Evolutionary conservation across 2,797 vertebrate species (phyloP).

Genomic region (Mus spretus): DNA sequence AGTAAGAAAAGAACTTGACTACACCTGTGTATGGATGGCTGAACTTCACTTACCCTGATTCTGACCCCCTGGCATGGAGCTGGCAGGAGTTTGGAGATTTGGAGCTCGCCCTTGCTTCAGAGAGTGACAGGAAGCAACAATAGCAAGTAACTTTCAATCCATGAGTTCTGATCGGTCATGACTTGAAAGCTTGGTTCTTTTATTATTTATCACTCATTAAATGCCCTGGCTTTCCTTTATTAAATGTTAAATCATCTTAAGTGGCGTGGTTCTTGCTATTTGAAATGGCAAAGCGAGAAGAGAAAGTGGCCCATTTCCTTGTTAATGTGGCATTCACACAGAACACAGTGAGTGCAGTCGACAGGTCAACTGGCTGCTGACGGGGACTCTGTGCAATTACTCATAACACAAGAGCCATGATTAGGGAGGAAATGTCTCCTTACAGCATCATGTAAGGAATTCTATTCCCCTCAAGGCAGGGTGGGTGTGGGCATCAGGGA

Average conservation of each 20-base stretch:
- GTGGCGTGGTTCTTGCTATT: constrained; percentile 71
- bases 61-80: not conserved
- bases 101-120: not conserved
- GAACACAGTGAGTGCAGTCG: constrained; percentile 64
- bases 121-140: constrained; percentile 51
- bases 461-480: constrained; percentile 18
- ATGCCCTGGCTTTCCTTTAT: constrained; percentile 76
- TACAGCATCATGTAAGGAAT: constrained; percentile 13
- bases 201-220: constrained; percentile 84
- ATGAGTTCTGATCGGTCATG: constrained; percentile 52
- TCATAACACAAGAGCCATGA: constrained; percentile 72
- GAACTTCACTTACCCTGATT: not conserved
- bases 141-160: constrained; percentile 57
- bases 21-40: not conserved
- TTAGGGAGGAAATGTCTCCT: constrained; percentile 73
- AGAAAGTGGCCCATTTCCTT: constrained; percentile 78
- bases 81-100: constrained; percentile 3
- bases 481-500: not conserved
- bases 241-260: constrained; percentile 85
- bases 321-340: constrained; percentile 81
- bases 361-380: constrained; percentile 76
- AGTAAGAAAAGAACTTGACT: not conserved
- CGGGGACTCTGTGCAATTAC: constrained; percentile 49
- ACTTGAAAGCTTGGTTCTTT: constrained; percentile 73
- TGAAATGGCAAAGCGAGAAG: constrained; percentile 81